Evolutionary conservation across 2,888 invertebrate species (phyloP).

Genomic region (Thereva unica): DNA sequence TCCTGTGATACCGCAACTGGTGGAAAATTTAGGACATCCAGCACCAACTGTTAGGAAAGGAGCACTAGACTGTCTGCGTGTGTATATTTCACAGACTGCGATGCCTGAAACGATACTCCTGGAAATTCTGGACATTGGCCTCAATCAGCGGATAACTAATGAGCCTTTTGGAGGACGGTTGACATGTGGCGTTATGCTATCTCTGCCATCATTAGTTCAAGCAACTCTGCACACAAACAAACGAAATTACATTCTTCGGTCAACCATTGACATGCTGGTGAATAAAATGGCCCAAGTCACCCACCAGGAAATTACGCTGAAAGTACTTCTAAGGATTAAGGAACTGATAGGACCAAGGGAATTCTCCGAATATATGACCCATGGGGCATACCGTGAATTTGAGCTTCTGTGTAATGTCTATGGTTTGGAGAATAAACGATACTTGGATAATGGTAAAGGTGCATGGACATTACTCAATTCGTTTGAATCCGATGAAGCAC

Average conservation of each 20-base stretch:
- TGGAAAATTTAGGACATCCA: conserved; percentile 77
- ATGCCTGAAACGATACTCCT: conserved; percentile 70
- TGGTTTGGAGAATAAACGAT: conserved; percentile 49
- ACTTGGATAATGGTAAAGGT: conserved; percentile 3
- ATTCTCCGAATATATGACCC: conserved; percentile 65
- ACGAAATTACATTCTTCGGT: conserved; percentile 60
- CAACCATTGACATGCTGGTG: conserved; percentile 62
- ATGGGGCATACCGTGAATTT: conserved; percentile 62
- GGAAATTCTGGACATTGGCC: conserved; percentile 68
- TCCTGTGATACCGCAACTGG: conserved; percentile 67
- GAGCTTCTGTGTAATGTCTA: conserved; percentile 67
- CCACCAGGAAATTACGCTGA: conserved; percentile 69
- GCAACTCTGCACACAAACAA: conserved; percentile 61
- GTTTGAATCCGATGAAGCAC: conserved; percentile 40
- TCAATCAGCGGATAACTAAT: conserved; percentile 60
- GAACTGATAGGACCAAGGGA: conserved; percentile 69
- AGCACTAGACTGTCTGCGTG: conserved; percentile 74
- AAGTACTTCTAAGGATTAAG: conserved; percentile 71
- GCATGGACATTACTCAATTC: conserved; percentile 39
- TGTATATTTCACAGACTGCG: conserved; percentile 71
- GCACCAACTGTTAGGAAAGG: conserved; percentile 82
- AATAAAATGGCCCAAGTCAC: conserved; percentile 64
- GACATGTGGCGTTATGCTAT: conserved; percentile 68
- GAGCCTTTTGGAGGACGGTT: conserved; percentile 64
- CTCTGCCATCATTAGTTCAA: conserved; percentile 66